Evolutionary conservation across 2,797 vertebrate species (phyloP).

Genomic region (Etheostoma nigrum): DNA sequence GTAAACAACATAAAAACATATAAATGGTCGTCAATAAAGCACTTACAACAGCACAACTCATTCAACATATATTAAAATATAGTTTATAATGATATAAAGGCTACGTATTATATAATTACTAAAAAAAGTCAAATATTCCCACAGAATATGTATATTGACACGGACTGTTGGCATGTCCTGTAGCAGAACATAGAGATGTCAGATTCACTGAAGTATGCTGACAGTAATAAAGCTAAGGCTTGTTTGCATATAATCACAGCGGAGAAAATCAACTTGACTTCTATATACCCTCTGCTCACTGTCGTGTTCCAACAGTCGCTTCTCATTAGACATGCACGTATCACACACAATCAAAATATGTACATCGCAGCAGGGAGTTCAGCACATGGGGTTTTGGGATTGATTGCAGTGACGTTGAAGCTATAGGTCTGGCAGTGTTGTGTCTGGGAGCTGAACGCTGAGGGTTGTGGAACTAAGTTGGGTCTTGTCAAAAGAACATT

Average conservation of each 20-base stretch:
- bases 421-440: neutral
- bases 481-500: no score
- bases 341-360: conserved; percentile 40
- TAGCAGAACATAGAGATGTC: conserved; percentile 6
- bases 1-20: no score
- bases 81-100: no score
- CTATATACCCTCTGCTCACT: conserved; percentile 25
- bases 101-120: no score
- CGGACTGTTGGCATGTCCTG: neutral
- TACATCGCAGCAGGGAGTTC: conserved; percentile 34
- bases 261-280: conserved; percentile 49
- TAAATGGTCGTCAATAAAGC: no score
- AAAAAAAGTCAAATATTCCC: no score
- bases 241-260: conserved; percentile 24
- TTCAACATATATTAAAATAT: neutral
- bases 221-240: conserved; percentile 24
- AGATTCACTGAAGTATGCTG: conserved; percentile 8
- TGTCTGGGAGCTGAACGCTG: neutral
- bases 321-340: conserved; percentile 55
- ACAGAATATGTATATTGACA: neutral
- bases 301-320: conserved; percentile 47
- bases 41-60: neutral
- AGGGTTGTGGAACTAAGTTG: no score
- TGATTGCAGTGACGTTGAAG: conserved; percentile 36
- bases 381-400: conserved; percentile 1